These are phyloP conservation scores for Ceyx cyanopectus DNA, from an alignment of 2,113 vertebrate species.

Conservation along the genomic window DNA sequence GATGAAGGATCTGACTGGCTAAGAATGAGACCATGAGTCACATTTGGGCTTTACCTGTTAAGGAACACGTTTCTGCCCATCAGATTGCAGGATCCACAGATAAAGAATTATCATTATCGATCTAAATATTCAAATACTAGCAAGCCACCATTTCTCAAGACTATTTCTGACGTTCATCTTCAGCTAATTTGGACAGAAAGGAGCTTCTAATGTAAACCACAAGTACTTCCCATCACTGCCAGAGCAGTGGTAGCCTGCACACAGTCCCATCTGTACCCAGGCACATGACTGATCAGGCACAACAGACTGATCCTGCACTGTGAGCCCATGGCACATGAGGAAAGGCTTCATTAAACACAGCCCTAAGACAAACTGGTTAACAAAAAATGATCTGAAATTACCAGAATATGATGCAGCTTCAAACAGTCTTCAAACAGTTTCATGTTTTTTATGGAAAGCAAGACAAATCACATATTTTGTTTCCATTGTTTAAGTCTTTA, in stretches of 20 bases:
- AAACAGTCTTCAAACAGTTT: rapidly evolving
- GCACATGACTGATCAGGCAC: too few relatives aligned
- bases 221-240: neutral
- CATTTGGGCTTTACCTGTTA: neutral
- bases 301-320: rapidly evolving
- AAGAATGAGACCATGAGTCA: constrained; percentile 1
- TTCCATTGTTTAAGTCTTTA: neutral
- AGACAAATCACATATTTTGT: rapidly evolving
- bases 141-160: neutral
- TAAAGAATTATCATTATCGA: constrained; percentile 9
- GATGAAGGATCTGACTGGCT: constrained; percentile 23
- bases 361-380: neutral
- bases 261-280: neutral
- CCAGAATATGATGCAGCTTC: neutral
- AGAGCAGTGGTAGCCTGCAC: neutral
- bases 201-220: neutral
- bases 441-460: neutral
- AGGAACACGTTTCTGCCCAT: neutral
- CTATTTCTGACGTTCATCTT: neutral
- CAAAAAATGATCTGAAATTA: neutral
- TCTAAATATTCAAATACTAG: neutral
- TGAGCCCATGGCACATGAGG: rapidly evolving
- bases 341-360: neutral
- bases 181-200: neutral
- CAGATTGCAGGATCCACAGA: constrained; percentile 24